Base-by-base conservation (phyloP, 2,797 vertebrate species). In the Sebastes hubbsi region DNA sequence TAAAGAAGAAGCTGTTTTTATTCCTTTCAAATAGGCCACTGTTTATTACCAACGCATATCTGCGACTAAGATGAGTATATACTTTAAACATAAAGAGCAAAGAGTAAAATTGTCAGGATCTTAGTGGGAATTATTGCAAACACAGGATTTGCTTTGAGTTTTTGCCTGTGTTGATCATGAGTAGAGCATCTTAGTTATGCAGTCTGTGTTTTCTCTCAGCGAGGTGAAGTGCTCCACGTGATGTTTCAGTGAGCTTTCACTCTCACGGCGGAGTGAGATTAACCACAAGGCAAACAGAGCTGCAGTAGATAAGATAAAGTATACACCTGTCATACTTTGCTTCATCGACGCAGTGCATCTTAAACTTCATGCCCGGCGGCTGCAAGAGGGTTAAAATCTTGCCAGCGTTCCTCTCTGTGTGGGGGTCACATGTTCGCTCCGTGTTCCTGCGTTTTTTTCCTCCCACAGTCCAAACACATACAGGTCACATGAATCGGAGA, bases 401-500 rank as follows among this genome's bases (percentile, higher is more conserved):
- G 65, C 71, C 80, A 20, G 56, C 1, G 34, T 52, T 78, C 18
- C 71, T 78, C 2, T 73, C 69, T 4, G 27, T 54, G 69, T 70
- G 60, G 20, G 46, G 74, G 82, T 92, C 87, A 91, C 88, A 89
- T 90, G 89, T 85, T 87, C 62, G 11, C 78, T 68, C 36, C 20
- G 6, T 87, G 83, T 79, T 77, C 59, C 85, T 60, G 69, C 20
- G 14, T 63, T 38, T 38, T 65, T 77, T 68, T 22, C 25, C 32
- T 63, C 81, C 83, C 77, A 34, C 79, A 83, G 71, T 79, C 77
- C 86, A 81, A 84, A 88, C 85, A 81, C 74, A 71, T 20, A 70
- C 72, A 38, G 66, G 82, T 87, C 86, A 85, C 88, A 88, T 92
- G 90, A 91, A 89, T 87, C 36, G 10, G 38, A 77, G 34, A 62